Conservation (phyloP, 2,888 invertebrate genomes). For the Amphipyra berbera region DNA sequence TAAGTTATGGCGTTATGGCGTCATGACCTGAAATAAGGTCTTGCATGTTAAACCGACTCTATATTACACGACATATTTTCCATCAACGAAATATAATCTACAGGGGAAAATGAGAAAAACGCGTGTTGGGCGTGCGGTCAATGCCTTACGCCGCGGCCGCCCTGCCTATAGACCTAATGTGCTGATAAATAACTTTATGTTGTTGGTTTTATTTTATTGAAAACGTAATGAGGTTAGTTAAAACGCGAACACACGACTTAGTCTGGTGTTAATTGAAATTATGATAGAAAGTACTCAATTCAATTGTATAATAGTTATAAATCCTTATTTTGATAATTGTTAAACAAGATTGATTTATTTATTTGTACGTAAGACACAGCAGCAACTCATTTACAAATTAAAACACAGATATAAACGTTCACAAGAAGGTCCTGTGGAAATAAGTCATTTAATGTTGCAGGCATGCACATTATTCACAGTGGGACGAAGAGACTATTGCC, state of each 20-base stretch:
- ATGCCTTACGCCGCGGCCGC: slow-evolving; percentile 54
- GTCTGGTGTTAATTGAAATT: slow-evolving; percentile 3
- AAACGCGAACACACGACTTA: slow-evolving; percentile 33
- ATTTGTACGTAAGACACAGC: too few relatives aligned
- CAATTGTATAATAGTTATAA: too few relatives aligned
- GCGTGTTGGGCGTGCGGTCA: slow-evolving; percentile 70
- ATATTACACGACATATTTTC: slow-evolving; percentile 70
- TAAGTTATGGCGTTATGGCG: slow-evolving; percentile 57
- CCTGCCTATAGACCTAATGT: slow-evolving; percentile 27
- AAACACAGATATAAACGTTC: too few relatives aligned
- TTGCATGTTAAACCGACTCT: slow-evolving; percentile 73
- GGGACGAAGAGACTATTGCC: too few relatives aligned
- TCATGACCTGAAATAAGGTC: slow-evolving; percentile 70
- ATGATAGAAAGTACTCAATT: slow-evolving; percentile 15
- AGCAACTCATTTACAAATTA: too few relatives aligned
- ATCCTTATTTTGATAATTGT: too few relatives aligned
- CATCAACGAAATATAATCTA: slow-evolving; percentile 59
- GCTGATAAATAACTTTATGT: slow-evolving; percentile 34
- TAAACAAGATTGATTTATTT: too few relatives aligned
- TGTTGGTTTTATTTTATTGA: slow-evolving; percentile 28
- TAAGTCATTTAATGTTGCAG: too few relatives aligned
- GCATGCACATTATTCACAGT: too few relatives aligned
- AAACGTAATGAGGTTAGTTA: slow-evolving; percentile 28
- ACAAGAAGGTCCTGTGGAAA: too few relatives aligned
- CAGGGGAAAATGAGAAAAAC: slow-evolving; percentile 67